Base-by-base conservation (phyloP, 2,888 invertebrate species). In the Leucophenga maculata region DNA sequence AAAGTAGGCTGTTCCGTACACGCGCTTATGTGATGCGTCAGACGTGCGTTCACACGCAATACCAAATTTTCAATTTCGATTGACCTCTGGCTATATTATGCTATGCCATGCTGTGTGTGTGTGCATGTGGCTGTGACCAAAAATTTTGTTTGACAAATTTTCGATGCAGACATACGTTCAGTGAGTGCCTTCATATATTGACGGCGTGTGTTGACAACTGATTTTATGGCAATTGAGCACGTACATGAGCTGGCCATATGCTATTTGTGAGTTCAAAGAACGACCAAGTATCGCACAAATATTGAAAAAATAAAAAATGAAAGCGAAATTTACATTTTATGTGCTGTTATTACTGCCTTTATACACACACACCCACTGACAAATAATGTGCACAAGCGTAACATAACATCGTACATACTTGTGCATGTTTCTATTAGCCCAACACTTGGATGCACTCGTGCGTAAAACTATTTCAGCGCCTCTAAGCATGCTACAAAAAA, bases 181-280 rank as follows among this genome's bases (percentile, higher is more conserved):
- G 6, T 20, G 20, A 14, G 13, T 44, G 39, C 39, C 9, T 8
- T 13, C 14, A 50, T 20, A 39, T 44, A 32, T 57, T 31, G 18
- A 18, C 6, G 6, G 16, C 20, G 18, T 52, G 1, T 18, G 39
- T 20, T 18, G 22, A 8, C 18, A 60, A 39, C 39, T 39, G 31
- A 60, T 60, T 60, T 60, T 44, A 60, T 60, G 8, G 18, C 60
- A 44, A 60, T 60, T 39, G 44, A 39, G 44, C 60, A 60, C 44
- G 60, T 44, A 26, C 44, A 16, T 26, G 50, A n/a, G 57, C 26
- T 26, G 11, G 14, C 8, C 1, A 57, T 14, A 26, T n/a, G 26
- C 13, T 57, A 11, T 57, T 14, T 57, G n/a, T 26, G 22, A 55
- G 55, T 55, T 55, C 55, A 55, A 55, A 55, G 55, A 16, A 60